Evolutionary conservation across 2,888 invertebrate genomes (phyloP).

Genomic region (Dasypogon diadema): DNA sequence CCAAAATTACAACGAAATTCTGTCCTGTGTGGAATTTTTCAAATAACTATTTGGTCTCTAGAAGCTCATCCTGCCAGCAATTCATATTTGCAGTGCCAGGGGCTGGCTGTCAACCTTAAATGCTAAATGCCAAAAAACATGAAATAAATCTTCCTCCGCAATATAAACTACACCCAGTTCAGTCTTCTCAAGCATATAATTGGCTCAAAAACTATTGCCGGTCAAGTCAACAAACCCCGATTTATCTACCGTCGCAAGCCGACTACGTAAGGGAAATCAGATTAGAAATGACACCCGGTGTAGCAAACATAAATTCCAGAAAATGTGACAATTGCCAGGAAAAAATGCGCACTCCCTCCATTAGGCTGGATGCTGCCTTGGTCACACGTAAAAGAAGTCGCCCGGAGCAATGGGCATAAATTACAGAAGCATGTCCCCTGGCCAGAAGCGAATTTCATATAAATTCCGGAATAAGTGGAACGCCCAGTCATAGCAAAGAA

Average conservation of each 20-base stretch:
- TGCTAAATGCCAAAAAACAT: too few species aligned
- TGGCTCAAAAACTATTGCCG: constrained; percentile 30
- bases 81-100: too few species aligned
- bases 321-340: constrained; percentile 46
- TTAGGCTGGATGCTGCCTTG: constrained; percentile 10
- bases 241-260: constrained; percentile 25
- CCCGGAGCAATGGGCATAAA: constrained; percentile 46
- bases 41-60: too few species aligned
- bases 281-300: constrained; percentile 42
- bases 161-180: too few species aligned
- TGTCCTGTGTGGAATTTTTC: too few species aligned
- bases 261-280: constrained; percentile 29
- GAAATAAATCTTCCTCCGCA: too few species aligned
- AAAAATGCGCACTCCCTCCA: constrained; percentile 19
- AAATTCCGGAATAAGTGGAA: constrained; percentile 50
- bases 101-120: too few species aligned
- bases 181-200: constrained; percentile 4
- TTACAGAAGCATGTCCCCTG: constrained; percentile 46
- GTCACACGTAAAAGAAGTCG: constrained; percentile 37
- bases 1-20: too few species aligned
- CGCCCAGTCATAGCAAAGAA: background rate
- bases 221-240: constrained; percentile 39
- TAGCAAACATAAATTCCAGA: constrained; percentile 41
- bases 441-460: constrained; percentile 48
- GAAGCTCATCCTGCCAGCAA: too few species aligned